phyloP scores from a whole-genome alignment of 2,113 vertebrate genomes.

The Fregetta grallaria region DNA sequence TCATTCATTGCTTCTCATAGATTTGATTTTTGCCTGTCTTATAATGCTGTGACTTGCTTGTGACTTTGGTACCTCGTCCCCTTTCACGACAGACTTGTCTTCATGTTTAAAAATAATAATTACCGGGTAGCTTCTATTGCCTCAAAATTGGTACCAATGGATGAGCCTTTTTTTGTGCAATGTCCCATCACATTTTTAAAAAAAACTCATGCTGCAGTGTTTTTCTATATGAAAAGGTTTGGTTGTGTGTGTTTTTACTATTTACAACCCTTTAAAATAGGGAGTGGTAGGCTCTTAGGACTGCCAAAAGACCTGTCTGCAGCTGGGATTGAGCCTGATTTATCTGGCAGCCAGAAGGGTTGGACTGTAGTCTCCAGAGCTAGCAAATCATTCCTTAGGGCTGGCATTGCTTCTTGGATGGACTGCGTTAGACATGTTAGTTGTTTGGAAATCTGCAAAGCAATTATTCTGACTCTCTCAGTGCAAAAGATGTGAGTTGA shows the following conservation, averaged over 20 bases:
- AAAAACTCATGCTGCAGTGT: background rate
- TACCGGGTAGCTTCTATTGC: background rate
- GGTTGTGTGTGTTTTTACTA: constrained; percentile 30
- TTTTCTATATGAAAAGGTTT: background rate
- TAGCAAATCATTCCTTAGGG: constrained; percentile 16
- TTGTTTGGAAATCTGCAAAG: constrained; percentile 5
- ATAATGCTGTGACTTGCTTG: background rate
- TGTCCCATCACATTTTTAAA: background rate
- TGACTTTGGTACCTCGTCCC: background rate
- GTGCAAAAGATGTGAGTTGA: background rate
- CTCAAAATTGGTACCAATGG: background rate
- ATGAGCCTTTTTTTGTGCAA: background rate
- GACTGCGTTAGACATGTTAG: background rate
- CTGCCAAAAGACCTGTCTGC: constrained; percentile 33
- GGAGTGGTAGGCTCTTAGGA: constrained; percentile 27
- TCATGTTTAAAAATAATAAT: background rate
- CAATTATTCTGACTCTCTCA: background rate
- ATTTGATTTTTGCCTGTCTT: background rate
- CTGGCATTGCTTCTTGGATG: constrained; percentile 19
- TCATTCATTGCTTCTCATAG: background rate
- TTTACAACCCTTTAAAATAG: constrained; percentile 30
- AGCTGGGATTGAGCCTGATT: constrained; percentile 35
- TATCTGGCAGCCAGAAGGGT: constrained; percentile 35
- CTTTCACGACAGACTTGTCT: background rate
- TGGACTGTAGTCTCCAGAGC: constrained; percentile 8